Conservation (phyloP, 2,797 vertebrate genomes). For the Enteromius argenteus region DNA sequence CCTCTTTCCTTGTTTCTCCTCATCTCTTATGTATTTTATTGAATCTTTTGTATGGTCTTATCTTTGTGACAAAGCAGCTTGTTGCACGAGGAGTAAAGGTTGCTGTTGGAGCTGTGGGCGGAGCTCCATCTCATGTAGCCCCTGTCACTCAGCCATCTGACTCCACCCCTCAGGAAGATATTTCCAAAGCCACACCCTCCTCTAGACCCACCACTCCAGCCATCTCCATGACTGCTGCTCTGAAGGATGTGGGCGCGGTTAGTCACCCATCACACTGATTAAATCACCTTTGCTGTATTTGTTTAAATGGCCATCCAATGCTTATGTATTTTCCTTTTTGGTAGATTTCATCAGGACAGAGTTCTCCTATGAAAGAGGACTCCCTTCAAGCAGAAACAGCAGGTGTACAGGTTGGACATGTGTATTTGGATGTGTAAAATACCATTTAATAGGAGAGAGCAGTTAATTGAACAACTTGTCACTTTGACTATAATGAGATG, state of each 20-base stretch:
- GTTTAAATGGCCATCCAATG: neutral
- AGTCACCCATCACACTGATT: constrained; percentile 68
- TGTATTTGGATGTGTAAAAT: neutral
- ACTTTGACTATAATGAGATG: neutral
- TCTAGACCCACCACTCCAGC: constrained; percentile 73
- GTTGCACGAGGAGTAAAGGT: constrained; percentile 83
- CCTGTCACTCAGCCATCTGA: constrained; percentile 65
- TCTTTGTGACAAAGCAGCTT: constrained; percentile 74
- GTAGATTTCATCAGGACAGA: constrained; percentile 65
- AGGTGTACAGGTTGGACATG: constrained; percentile 69
- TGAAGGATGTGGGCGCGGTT: constrained; percentile 94
- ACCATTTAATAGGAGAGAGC: neutral
- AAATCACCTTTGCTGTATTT: neutral
- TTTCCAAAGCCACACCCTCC: constrained; percentile 72
- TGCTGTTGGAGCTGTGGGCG: constrained; percentile 70
- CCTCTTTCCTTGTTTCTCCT: neutral
- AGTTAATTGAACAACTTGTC: neutral
- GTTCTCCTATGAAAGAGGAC: constrained; percentile 76
- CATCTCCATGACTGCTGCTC: constrained; percentile 94
- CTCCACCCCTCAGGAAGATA: constrained; percentile 70
- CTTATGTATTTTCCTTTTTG: neutral
- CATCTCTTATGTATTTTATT: neutral
- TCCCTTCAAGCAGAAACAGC: constrained; percentile 72
- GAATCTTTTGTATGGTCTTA: constrained; percentile 12
- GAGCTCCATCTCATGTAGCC: constrained; percentile 66